phyloP scores from a whole-genome alignment of 2,113 vertebrate species.

The Mesitornis unicolor region DNA sequence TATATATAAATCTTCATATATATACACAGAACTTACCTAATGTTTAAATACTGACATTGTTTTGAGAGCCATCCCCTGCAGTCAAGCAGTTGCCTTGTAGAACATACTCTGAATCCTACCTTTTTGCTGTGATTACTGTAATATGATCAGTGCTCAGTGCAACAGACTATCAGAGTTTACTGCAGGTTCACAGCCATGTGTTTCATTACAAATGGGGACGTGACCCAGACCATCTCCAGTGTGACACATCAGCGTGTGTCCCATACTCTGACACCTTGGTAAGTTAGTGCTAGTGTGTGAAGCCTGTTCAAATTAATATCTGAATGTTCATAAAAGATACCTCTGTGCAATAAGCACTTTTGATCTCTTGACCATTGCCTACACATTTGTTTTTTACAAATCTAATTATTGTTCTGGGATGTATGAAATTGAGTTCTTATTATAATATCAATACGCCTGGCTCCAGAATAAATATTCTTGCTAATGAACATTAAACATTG shows the following conservation, averaged over 20 bases:
- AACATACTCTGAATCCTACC: not conserved
- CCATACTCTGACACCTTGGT: not conserved
- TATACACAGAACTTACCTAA: not conserved
- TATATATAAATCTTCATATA: too few relatives aligned
- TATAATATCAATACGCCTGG: conserved; percentile 26
- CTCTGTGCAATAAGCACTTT: conserved; percentile 3
- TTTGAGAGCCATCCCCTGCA: not conserved
- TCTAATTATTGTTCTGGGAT: conserved; percentile 21
- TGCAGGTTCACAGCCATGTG: not conserved
- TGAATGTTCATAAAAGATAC: conserved; percentile 17
- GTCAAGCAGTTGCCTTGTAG: not conserved
- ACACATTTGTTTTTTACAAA: conserved; percentile 4
- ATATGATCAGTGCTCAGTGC: not conserved
- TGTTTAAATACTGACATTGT: not conserved
- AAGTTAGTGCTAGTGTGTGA: not conserved
- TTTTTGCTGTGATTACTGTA: not conserved
- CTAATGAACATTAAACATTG: conserved; percentile 40
- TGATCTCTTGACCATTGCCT: conserved; percentile 9
- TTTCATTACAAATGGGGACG: not conserved
- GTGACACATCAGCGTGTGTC: not conserved
- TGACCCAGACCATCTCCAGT: not conserved
- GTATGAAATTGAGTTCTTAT: conserved; percentile 42
- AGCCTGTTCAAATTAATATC: conserved; percentile 6
- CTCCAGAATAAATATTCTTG: conserved; percentile 50
- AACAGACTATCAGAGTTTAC: not conserved